These are phyloP conservation scores for Meteorus sp. DNA, from an alignment of 1,140 invertebrate species.

Conservation along the genomic window DNA sequence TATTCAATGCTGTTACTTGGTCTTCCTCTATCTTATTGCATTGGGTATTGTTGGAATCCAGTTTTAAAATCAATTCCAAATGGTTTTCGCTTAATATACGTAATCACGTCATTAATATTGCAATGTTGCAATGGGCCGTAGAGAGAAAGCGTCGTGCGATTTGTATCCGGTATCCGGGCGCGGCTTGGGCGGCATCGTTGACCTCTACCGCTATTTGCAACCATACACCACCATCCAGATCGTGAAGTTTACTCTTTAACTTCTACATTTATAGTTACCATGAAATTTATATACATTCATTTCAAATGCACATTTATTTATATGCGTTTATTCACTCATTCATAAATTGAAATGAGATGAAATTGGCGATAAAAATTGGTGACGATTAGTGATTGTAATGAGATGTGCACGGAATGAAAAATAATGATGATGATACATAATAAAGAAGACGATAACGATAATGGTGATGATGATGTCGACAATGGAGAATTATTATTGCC, in stretches of 20 bases:
- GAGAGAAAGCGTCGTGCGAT: conserved; percentile 4
- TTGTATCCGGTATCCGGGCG: conserved; percentile 9
- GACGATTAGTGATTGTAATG: background rate
- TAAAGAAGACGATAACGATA: conserved; percentile 33
- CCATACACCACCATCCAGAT: background rate
- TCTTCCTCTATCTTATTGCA: too few relatives aligned
- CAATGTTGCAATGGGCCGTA: background rate
- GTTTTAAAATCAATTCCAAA: conserved; percentile 30
- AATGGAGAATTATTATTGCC: conserved; percentile 34
- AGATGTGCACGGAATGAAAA: conserved; percentile 3
- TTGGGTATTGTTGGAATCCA: conserved; percentile 29
- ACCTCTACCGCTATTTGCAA: background rate
- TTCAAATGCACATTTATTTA: too few relatives aligned
- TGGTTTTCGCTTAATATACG: conserved; percentile 27
- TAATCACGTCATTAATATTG: conserved; percentile 30
- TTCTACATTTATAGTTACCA: background rate
- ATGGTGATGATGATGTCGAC: conserved; percentile 30
- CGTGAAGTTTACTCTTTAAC: background rate
- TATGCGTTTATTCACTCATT: too few relatives aligned
- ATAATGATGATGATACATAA: conserved; percentile 29
- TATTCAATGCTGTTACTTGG: background rate
- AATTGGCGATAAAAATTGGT: conserved; percentile 2
- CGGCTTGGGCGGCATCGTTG: conserved; percentile 10
- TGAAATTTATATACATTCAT: too few relatives aligned
- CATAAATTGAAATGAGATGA: background rate